These are phyloP conservation scores for Ichneumoninae sp. DNA, from an alignment of 2,888 invertebrate genomes.

Conservation along the genomic window DNA sequence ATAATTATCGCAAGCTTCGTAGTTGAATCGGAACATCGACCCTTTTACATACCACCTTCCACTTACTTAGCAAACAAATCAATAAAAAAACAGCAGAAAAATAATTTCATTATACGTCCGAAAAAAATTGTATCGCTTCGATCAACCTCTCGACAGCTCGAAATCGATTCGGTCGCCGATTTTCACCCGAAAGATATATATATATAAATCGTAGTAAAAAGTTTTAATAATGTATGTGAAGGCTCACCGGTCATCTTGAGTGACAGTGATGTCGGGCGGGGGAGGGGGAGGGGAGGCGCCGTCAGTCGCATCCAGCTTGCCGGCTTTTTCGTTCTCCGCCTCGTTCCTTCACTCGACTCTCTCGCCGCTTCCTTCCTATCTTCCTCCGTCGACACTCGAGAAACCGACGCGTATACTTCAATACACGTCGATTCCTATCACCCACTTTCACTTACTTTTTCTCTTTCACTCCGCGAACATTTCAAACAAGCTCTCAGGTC, in stretches of 20 bases:
- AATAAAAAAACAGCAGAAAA: neutral
- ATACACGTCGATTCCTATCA: constrained; percentile 16
- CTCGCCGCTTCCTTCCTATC: neutral
- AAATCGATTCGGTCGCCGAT: neutral
- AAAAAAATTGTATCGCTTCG: neutral
- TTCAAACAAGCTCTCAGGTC: neutral
- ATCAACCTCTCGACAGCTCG: neutral
- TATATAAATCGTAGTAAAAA: neutral
- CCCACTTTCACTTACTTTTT: constrained; percentile 19
- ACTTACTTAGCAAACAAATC: neutral
- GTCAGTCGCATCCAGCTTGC: constrained; percentile 84
- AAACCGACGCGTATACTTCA: constrained; percentile 19
- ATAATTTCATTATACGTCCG: neutral
- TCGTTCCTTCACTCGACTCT: constrained; percentile 48
- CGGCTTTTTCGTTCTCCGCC: constrained; percentile 76
- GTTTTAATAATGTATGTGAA: constrained; percentile 36
- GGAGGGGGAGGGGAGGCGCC: constrained; percentile 82
- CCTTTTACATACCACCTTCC: neutral
- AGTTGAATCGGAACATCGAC: neutral
- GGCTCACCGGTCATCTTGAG: constrained; percentile 83
- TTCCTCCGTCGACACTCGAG: constrained; percentile 29
- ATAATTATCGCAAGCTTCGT: neutral
- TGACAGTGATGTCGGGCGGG: constrained; percentile 83
- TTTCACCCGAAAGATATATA: neutral
- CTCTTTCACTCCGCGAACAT: constrained; percentile 11